These are phyloP conservation scores for Myotis pilosus DNA, from an alignment of 2,797 vertebrate genomes.

Conservation along the genomic window DNA sequence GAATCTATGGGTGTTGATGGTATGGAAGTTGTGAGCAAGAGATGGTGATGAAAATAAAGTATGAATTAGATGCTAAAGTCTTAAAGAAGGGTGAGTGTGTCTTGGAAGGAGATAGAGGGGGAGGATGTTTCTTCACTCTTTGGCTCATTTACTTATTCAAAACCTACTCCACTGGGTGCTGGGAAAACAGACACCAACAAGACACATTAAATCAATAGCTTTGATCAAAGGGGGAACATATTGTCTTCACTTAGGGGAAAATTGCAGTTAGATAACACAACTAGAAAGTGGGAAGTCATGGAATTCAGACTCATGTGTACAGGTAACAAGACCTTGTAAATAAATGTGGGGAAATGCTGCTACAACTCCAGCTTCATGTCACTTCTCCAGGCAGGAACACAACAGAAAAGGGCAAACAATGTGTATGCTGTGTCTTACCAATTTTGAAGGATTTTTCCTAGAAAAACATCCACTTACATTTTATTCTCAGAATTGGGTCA, in stretches of 20 bases:
- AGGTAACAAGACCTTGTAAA: neutral
- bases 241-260: neutral
- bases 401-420: neutral
- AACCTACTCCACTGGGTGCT: neutral
- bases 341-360: neutral
- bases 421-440: neutral
- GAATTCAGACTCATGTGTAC: neutral
- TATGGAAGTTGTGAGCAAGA: neutral
- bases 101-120: neutral
- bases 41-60: neutral
- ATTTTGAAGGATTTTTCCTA: neutral
- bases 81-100: neutral
- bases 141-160: slow-evolving; percentile 19
- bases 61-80: neutral
- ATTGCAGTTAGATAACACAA: slow-evolving; percentile 24
- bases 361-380: neutral
- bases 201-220: neutral
- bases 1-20: neutral
- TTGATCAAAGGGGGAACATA: neutral
- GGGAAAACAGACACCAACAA: slow-evolving; percentile 9
- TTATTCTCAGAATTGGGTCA: neutral
- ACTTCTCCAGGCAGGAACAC: neutral
- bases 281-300: neutral
- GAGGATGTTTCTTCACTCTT: neutral
- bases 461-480: neutral